phyloP scores from a whole-genome alignment of 2,113 vertebrate genomes.

The Dryoscopus gambensis region DNA sequence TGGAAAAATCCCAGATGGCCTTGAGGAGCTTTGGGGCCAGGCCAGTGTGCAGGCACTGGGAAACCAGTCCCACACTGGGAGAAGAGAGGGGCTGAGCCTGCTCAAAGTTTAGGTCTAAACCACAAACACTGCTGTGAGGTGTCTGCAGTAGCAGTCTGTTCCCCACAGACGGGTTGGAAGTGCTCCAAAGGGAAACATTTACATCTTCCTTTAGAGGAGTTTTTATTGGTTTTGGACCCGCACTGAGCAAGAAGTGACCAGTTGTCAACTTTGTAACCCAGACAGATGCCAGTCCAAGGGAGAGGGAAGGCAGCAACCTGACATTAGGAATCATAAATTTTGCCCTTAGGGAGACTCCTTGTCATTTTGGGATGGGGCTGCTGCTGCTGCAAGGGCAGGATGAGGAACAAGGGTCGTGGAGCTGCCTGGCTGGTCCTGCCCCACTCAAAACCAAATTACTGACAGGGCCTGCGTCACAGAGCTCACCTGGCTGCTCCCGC shows the following conservation, averaged over 20 bases:
- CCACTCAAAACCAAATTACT: neutral
- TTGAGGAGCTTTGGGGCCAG: neutral
- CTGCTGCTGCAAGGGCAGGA: too few species aligned
- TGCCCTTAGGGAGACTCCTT: neutral
- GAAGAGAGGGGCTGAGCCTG: neutral
- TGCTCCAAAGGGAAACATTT: neutral
- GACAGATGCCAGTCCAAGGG: too few species aligned
- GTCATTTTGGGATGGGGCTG: fast-evolving
- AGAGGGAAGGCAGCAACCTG: neutral
- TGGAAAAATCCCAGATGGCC: neutral
- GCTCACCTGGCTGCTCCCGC: neutral
- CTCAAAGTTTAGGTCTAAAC: fast-evolving
- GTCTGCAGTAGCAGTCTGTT: neutral
- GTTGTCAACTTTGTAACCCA: neutral
- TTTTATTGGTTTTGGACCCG: neutral
- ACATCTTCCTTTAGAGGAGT: neutral
- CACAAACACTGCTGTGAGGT: neutral
- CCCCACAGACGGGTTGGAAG: neutral
- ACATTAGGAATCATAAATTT: neutral
- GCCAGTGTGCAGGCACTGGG: neutral
- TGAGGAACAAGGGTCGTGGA: fast-evolving
- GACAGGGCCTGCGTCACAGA: neutral
- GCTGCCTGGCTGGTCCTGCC: neutral
- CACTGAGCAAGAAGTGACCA: neutral
- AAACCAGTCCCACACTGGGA: neutral